These are phyloP conservation scores for Poecilia latipinna DNA, from an alignment of 2,113 vertebrate genomes.

Conservation along the genomic window DNA sequence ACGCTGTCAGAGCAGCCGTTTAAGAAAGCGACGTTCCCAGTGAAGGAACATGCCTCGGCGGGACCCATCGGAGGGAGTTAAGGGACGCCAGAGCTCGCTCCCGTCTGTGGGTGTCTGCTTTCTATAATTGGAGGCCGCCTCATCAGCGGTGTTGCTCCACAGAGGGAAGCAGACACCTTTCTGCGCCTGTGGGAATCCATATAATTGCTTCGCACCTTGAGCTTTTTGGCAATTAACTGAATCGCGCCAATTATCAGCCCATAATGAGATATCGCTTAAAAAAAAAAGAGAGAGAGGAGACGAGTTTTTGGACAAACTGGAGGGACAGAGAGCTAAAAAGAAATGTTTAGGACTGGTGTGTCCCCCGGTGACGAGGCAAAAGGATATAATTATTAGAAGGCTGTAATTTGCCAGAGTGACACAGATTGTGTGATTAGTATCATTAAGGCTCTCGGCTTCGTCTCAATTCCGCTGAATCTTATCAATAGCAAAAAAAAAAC, in stretches of 20 bases:
- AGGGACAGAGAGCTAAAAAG: slow-evolving; percentile 25
- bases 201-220: slow-evolving; percentile 77
- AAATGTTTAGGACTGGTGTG: slow-evolving; percentile 39
- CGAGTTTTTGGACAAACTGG: slow-evolving; percentile 64
- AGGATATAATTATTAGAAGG: slow-evolving; percentile 63
- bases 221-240: slow-evolving; percentile 75
- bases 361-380: slow-evolving; percentile 37
- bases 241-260: slow-evolving; percentile 74
- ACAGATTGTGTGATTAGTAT: slow-evolving; percentile 56
- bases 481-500: too few species aligned
- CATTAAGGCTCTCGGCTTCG: slow-evolving; percentile 53
- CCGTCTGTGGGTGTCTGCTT: slow-evolving; percentile 55
- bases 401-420: slow-evolving; percentile 59
- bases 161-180: slow-evolving; percentile 69
- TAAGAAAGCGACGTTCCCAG: slow-evolving; percentile 20
- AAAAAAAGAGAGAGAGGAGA: slow-evolving; percentile 18
- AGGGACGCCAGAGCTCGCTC: slow-evolving; percentile 13
- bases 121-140: slow-evolving; percentile 70
- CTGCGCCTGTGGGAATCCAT: slow-evolving; percentile 62
- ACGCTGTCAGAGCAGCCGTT: slow-evolving; percentile 17
- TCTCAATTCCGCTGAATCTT: slow-evolving; percentile 17
- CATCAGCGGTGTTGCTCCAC: slow-evolving; percentile 65
- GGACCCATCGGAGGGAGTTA: slow-evolving; percentile 26
- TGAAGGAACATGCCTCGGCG: slow-evolving; percentile 5
- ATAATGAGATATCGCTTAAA: slow-evolving; percentile 72